Evolutionary conservation across 2,797 vertebrate species (phyloP).

Genomic region (Octomys mimax): DNA sequence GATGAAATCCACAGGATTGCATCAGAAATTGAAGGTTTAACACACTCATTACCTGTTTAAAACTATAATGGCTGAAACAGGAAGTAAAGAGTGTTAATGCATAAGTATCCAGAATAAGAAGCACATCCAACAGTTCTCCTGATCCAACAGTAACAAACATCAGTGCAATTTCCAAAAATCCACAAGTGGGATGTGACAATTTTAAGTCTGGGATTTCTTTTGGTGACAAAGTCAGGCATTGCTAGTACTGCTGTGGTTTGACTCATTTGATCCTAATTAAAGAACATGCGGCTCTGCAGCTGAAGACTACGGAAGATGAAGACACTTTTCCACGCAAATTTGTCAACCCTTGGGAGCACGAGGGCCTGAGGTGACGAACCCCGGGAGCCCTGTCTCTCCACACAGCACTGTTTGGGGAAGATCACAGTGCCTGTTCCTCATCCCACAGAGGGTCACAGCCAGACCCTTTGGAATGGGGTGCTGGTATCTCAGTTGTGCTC

Average conservation of each 20-base stretch:
- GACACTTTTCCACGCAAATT: neutral
- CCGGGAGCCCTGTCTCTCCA: neutral
- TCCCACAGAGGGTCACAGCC: neutral
- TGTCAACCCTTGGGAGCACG: rapidly evolving
- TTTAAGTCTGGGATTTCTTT: neutral
- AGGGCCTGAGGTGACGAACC: rapidly evolving
- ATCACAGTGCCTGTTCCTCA: neutral
- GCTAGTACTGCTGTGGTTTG: neutral
- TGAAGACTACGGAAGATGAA: neutral
- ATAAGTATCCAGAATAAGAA: neutral
- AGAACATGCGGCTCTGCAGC: neutral
- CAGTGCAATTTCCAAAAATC: neutral
- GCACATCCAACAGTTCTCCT: neutral
- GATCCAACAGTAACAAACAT: too few species aligned
- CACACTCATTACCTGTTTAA: neutral
- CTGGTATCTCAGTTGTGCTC: rapidly evolving
- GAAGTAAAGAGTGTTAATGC: neutral
- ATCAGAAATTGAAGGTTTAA: neutral
- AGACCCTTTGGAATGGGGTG: neutral
- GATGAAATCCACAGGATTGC: too few species aligned
- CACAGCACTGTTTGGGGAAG: neutral
- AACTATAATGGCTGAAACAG: neutral
- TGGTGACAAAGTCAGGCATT: neutral
- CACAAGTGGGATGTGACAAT: neutral
- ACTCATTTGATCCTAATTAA: neutral